Evolutionary conservation across 2,797 vertebrate genomes (phyloP).

Genomic region (Phalloptychus januarius): DNA sequence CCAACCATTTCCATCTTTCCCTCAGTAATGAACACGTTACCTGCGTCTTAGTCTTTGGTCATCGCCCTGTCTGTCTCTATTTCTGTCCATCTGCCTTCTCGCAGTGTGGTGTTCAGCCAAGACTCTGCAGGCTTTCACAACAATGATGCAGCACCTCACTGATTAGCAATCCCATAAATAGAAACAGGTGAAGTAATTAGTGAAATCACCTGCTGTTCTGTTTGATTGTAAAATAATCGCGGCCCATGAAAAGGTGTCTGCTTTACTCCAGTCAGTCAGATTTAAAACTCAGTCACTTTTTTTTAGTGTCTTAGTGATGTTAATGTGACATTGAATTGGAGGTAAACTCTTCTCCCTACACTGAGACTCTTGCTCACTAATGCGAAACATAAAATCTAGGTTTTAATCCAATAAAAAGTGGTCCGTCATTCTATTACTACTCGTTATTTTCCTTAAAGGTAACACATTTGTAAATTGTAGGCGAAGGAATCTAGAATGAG

Average conservation of each 20-base stretch:
- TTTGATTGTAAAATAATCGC: slow-evolving; percentile 25
- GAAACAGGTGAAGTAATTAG: slow-evolving; percentile 36
- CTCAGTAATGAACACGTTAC: slow-evolving; percentile 36
- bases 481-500: neutral
- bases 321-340: neutral
- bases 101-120: slow-evolving; percentile 27
- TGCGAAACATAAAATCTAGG: neutral
- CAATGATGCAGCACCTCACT: slow-evolving; percentile 24
- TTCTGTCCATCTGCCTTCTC: slow-evolving; percentile 17
- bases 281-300: neutral
- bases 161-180: slow-evolving; percentile 28
- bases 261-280: neutral
- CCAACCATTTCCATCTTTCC: slow-evolving; percentile 25
- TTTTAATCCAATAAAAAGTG: neutral
- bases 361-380: neutral
- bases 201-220: slow-evolving; percentile 32
- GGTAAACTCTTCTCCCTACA: neutral
- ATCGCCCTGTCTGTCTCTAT: slow-evolving; percentile 21
- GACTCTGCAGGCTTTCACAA: slow-evolving; percentile 35
- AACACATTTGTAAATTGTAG: neutral
- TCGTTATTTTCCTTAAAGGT: neutral
- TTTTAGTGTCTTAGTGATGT: too few relatives aligned
- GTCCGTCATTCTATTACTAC: neutral
- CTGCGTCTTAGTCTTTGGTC: slow-evolving; percentile 23
- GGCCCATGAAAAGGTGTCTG: neutral